These are phyloP conservation scores for Hemichromis elongatus DNA, from an alignment of 2,113 vertebrate species.

Conservation along the genomic window DNA sequence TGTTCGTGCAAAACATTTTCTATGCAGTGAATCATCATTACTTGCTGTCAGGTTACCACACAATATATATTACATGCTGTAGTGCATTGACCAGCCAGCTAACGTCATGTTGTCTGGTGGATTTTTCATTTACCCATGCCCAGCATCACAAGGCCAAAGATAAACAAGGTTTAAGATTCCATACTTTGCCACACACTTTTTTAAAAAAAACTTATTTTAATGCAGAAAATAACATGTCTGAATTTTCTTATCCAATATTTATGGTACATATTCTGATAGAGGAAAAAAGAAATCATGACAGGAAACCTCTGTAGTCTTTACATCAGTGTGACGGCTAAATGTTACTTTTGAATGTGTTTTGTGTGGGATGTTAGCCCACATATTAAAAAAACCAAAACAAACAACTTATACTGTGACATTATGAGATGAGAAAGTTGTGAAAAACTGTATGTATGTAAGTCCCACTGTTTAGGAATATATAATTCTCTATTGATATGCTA, in stretches of 20 bases:
- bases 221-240: neutral
- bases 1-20: neutral
- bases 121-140: neutral
- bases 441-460: slow-evolving; percentile 44
- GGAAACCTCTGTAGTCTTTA: neutral
- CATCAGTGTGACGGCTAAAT: neutral
- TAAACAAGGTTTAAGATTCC: neutral
- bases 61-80: neutral
- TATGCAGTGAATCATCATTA: neutral
- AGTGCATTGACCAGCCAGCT: neutral
- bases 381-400: neutral
- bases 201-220: neutral
- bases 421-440: slow-evolving; percentile 39
- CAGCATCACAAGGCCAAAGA: neutral
- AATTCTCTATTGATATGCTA: slow-evolving; percentile 71
- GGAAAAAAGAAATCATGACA: neutral
- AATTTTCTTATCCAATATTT: neutral
- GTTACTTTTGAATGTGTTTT: neutral
- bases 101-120: neutral
- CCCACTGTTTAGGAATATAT: slow-evolving; percentile 68
- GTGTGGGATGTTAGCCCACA: slow-evolving; percentile 22
- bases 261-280: neutral
- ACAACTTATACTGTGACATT: slow-evolving; percentile 13
- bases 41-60: neutral
- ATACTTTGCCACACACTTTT: neutral